Conservation (phyloP, 1,140 invertebrate genomes). For the Diprion similis region DNA sequence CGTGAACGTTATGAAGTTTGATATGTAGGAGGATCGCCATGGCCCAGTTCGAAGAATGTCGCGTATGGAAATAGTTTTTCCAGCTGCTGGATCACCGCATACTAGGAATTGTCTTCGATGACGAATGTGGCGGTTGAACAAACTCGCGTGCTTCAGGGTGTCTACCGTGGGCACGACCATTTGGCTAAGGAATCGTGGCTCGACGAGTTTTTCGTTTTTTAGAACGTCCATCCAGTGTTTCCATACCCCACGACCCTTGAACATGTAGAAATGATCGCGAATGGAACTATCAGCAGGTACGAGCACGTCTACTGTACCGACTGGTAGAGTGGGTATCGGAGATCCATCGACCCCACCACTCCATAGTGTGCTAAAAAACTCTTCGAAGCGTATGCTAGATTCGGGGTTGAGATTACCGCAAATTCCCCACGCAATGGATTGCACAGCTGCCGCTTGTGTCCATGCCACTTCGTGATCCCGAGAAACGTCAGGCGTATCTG, state of each 20-base stretch:
- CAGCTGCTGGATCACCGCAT: constrained; percentile 70
- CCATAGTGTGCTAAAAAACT: constrained; percentile 61
- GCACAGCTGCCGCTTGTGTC: constrained; percentile 66
- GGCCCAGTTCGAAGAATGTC: constrained; percentile 67
- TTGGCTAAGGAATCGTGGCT: constrained; percentile 59
- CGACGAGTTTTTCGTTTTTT: constrained; percentile 52
- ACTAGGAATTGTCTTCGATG: constrained; percentile 66
- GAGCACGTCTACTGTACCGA: constrained; percentile 64
- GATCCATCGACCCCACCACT: constrained; percentile 49
- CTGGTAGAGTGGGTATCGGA: constrained; percentile 59
- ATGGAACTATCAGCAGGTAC: constrained; percentile 65
- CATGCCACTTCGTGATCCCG: constrained; percentile 54
- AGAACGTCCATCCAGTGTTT: constrained; percentile 61
- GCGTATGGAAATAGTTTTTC: constrained; percentile 71
- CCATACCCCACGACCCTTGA: constrained; percentile 61
- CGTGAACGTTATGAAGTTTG: constrained; percentile 69
- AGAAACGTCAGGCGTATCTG: constrained; percentile 35
- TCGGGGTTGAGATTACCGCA: constrained; percentile 64
- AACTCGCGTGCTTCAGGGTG: constrained; percentile 62
- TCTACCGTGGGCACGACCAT: constrained; percentile 72
- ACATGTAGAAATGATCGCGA: constrained; percentile 68
- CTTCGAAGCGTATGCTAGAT: constrained; percentile 65
- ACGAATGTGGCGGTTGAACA: constrained; percentile 58
- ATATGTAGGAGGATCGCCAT: constrained; percentile 58
- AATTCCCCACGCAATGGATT: constrained; percentile 69